phyloP scores from a whole-genome alignment of 2,113 vertebrate species.

The Percopsis transmontana region DNA sequence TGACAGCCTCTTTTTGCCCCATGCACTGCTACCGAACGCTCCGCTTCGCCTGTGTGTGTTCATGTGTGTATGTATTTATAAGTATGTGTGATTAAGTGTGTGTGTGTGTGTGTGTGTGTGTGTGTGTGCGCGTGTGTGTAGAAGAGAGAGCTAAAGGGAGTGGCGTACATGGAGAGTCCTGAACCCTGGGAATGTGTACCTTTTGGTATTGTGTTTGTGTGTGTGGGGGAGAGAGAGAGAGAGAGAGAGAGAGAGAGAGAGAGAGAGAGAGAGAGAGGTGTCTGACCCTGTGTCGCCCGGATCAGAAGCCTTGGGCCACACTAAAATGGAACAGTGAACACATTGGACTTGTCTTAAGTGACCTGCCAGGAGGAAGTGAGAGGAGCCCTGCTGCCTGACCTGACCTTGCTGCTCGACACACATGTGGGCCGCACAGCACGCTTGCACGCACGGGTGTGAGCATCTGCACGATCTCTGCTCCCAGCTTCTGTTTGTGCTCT shows the following conservation, averaged over 20 bases:
- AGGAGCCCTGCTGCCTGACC: constrained; percentile 42
- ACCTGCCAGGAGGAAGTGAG: constrained; percentile 41
- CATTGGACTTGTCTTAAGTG: constrained; percentile 33
- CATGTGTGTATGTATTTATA: not conserved
- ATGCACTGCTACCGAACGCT: too few species aligned
- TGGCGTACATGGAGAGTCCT: not conserved
- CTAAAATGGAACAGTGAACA: constrained; percentile 37
- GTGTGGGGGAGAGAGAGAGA: not conserved
- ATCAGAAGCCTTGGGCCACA: constrained; percentile 25
- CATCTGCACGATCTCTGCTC: constrained; percentile 34
- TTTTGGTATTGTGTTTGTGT: not conserved
- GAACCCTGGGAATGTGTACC: not conserved
- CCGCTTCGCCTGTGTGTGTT: not conserved
- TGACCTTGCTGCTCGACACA: constrained; percentile 1
- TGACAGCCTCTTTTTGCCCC: too few species aligned
- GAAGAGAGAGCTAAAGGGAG: not conserved
- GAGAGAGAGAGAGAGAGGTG: not conserved
- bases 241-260: not conserved
- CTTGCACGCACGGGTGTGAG: constrained; percentile 43
- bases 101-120: constrained; percentile 9
- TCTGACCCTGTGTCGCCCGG: constrained; percentile 8
- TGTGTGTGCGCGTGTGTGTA: not conserved
- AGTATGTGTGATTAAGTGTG: not conserved
- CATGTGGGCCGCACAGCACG: constrained; percentile 35
- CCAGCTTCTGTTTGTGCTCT: constrained; percentile 41